Evolutionary conservation across 2,113 vertebrate genomes (phyloP).

Genomic region (Passer montanus): DNA sequence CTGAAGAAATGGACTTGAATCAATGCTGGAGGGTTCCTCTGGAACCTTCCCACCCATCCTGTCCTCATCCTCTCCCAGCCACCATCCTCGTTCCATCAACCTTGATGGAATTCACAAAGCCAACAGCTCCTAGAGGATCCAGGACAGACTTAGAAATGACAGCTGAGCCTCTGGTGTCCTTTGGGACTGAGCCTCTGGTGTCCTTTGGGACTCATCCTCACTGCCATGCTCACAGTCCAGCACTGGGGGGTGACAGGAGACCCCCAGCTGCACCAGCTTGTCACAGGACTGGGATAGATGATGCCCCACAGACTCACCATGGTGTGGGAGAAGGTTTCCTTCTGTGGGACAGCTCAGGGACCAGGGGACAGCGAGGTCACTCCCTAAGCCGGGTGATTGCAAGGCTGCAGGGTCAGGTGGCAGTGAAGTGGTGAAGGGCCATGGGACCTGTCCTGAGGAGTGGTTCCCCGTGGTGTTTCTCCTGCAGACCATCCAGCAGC

Average conservation of each 20-base stretch:
- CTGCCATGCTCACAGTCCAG: not conserved
- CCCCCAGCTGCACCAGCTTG: not conserved
- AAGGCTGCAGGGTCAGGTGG: not conserved
- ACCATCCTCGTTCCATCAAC: rapidly evolving
- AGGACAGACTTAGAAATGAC: conserved; percentile 51
- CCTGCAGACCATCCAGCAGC: not conserved
- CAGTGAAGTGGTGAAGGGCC: not conserved
- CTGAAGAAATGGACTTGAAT: not conserved
- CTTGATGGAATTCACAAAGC: not conserved
- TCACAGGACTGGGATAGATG: not conserved
- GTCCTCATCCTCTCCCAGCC: not conserved
- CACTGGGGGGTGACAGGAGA: not conserved
- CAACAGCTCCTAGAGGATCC: not conserved
- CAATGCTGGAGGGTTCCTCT: not conserved
- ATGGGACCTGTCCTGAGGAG: not conserved
- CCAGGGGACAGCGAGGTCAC: not conserved
- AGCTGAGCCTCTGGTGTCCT: not conserved
- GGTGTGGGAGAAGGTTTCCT: not conserved
- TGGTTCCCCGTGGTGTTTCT: not conserved
- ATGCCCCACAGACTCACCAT: not conserved
- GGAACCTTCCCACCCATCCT: not conserved
- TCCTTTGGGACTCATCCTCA: not conserved
- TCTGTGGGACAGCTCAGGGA: not conserved
- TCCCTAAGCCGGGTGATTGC: not conserved
- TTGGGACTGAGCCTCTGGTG: not conserved